A percentile compares a stretch with the other conserved stretches of the same genome.
These are phyloP conservation scores for Sinopyrophorus schimmeli DNA, from an alignment of 2,888 invertebrate genomes.

Conservation along the genomic window DNA sequence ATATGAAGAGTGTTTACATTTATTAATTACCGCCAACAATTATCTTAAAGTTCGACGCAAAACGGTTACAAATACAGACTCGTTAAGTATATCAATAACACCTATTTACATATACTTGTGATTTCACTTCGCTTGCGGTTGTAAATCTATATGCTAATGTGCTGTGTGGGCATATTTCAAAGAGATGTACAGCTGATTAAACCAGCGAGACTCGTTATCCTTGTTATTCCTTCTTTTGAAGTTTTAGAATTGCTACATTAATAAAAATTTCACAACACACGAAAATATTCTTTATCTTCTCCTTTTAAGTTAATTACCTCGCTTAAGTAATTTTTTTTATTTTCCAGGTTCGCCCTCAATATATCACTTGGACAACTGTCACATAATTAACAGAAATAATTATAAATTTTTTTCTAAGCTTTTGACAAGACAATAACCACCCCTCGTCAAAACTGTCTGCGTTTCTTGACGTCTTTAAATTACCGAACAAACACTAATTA, in stretches of 20 bases:
- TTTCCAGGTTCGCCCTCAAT: constrained; percentile 7
- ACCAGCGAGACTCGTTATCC: constrained; percentile 36
- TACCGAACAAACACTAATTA: constrained; percentile 4
- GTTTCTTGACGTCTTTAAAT: background rate
- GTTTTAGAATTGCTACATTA: constrained; percentile 18
- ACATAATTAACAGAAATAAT: constrained; percentile 8
- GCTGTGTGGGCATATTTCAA: constrained; percentile 36
- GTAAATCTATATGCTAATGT: constrained; percentile 46
- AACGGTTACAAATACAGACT: constrained; percentile 28
- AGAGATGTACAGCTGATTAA: constrained; percentile 40
- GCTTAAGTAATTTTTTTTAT: too few relatives aligned
- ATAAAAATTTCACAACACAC: constrained; percentile 16
- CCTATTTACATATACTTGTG: constrained; percentile 41
- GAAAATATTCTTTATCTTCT: constrained; percentile 3
- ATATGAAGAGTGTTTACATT: constrained; percentile 1
- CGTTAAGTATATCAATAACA: constrained; percentile 42
- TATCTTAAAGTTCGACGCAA: constrained; percentile 20
- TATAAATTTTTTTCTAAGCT: constrained; percentile 8
- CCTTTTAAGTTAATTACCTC: constrained; percentile 8
- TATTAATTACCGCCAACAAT: constrained; percentile 13
- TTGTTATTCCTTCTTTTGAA: constrained; percentile 34
- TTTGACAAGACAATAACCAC: constrained; percentile 12
- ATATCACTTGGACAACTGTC: constrained; percentile 4
- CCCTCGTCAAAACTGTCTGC: constrained; percentile 2
- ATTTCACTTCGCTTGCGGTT: constrained; percentile 40